Base-by-base conservation (phyloP, 2,888 invertebrate genomes). In the Chrysotoxum bicinctum region DNA sequence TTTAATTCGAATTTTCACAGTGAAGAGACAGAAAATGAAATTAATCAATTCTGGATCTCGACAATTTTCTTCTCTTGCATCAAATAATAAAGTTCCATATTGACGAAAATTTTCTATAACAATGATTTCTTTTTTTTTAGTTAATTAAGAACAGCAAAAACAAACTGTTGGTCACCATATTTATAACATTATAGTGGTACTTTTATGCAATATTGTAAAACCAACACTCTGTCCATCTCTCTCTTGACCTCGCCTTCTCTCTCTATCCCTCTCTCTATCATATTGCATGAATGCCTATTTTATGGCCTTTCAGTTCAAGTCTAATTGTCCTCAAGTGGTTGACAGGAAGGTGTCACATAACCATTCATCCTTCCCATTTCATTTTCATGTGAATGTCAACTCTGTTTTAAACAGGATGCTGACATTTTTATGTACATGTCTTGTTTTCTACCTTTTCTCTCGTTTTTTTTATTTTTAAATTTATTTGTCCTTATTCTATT, bases 311-410 rank as follows among this genome's bases (percentile, higher is more conserved):
- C 69, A 66, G 60, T 76, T 80, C 76, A 30, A 73, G 76, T 73
- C 52, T 81, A 81, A 85, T 85, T 85, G 85, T 80, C 85, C 50
- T 85, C 81, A 85, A 85, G 80, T 72, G 81, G 76, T 85, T 85
- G 85, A 85, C 76, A 85, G 85, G 76, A 84, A 85, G 85, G 85
- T 85, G 85, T 85, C 85, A 85, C 81, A 76, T 85, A 80, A 30
- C 76, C 76, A 73, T 85, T 70, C 48, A 85, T 73, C 62, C 76
- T 85, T 76, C 43, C 81, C 19, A 21, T 60, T 80, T 85, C 66
- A 80, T 84, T 80, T 72, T 35, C 80, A 84, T 84, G 72, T 56
- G 76, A 76, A 81, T 85, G 80, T 81, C 76, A 85, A 76, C 83
- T n/a, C n/a, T 78, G 54, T 66, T 58, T 79, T 32, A 79, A 84